A percentile compares a stretch with the other conserved stretches of the same genome.
phyloP scores from a whole-genome alignment of 1,140 invertebrate genomes.

The Geopemphigus sp. region DNA sequence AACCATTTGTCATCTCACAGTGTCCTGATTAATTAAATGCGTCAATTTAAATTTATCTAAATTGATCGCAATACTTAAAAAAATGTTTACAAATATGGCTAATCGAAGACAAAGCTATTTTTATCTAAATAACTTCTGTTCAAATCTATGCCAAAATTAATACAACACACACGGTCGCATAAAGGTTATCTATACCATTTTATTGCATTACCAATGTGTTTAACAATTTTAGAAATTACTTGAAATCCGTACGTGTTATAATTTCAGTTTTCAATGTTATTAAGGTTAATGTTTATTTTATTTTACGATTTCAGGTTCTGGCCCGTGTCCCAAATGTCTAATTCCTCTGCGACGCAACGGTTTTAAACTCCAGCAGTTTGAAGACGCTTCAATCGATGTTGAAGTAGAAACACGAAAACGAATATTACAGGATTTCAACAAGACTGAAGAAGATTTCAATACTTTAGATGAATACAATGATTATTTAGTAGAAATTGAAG shows the following conservation, averaged over 20 bases:
- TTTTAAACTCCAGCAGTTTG: conserved; percentile 92
- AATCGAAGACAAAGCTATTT: not conserved
- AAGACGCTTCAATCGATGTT: conserved; percentile 94
- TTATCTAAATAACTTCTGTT: not conserved
- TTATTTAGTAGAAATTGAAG: conserved; percentile 89
- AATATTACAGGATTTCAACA: conserved; percentile 86
- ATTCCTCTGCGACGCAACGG: conserved; percentile 82
- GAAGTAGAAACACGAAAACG: conserved; percentile 93
- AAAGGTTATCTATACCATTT: not conserved
- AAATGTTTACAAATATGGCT: no score
- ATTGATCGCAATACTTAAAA: no score
- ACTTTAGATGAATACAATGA: conserved; percentile 83
- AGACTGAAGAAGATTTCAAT: conserved; percentile 86
- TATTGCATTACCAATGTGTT: conserved; percentile 30
- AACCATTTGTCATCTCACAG: conserved; percentile 22
- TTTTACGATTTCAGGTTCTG: conserved; percentile 69
- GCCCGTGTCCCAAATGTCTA: conserved; percentile 87
- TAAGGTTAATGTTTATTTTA: no score
- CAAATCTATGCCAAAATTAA: conserved; percentile 3
- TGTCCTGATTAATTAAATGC: no score
- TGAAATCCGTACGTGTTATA: no score
- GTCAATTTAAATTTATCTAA: no score
- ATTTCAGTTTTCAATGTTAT: no score
- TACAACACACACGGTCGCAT: not conserved
- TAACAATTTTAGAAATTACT: not conserved